Evolutionary conservation across 2,113 vertebrate genomes (phyloP).

Genomic region (Mellivora capensis): DNA sequence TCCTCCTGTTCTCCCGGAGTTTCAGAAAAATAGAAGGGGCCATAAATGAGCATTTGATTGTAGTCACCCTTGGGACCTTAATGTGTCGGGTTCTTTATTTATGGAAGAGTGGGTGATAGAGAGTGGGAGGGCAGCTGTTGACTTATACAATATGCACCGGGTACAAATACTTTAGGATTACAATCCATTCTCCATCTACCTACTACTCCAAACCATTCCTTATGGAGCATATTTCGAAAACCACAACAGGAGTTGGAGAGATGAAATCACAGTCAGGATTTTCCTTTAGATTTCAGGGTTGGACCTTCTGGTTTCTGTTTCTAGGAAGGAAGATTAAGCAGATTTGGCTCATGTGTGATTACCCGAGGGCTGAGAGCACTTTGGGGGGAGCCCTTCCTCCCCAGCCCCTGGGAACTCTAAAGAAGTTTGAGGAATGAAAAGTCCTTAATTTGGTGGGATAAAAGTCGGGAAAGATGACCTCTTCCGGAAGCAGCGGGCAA

Average conservation of each 20-base stretch:
- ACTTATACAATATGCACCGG: background rate
- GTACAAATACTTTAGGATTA: background rate
- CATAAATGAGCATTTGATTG: background rate
- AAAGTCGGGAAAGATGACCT: background rate
- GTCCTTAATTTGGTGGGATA: background rate
- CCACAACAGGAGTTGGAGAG: background rate
- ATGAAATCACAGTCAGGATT: background rate
- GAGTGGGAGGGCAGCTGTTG: background rate
- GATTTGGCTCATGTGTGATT: background rate
- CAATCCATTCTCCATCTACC: background rate
- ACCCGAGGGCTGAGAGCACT: background rate
- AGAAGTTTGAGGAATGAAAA: background rate
- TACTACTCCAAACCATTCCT: background rate
- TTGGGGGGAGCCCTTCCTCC: background rate
- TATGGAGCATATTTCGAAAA: background rate
- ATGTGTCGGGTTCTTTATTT: background rate
- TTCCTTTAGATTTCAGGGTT: background rate
- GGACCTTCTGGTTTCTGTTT: background rate
- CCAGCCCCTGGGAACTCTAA: background rate
- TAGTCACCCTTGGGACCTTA: background rate
- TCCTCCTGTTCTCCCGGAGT: background rate
- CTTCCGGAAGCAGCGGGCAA: background rate
- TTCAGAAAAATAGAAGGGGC: background rate
- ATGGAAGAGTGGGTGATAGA: background rate
- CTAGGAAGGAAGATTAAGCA: background rate